Percentiles rank a stretch among this genome's conserved stretches.
Conservation (phyloP, 64 coral and sea anemone genomes). For the Trachythela sp. region DNA sequence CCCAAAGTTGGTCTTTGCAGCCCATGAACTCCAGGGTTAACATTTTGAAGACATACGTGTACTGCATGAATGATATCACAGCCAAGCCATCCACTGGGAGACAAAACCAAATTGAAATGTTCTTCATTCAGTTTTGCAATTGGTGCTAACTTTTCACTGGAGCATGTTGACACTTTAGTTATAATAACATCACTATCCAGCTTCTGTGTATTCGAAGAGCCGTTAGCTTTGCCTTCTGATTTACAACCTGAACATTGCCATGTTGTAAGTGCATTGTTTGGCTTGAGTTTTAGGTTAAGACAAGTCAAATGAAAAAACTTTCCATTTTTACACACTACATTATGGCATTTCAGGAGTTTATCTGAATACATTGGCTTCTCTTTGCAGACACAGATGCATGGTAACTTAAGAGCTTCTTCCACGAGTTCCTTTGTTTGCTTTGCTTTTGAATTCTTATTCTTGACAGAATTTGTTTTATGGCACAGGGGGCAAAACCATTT, state of each 20-base stretch:
- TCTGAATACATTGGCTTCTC: conserved; percentile 7
- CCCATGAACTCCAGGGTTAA: conserved; percentile 12
- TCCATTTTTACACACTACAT: conserved; percentile 19
- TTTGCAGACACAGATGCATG: conserved; percentile 39
- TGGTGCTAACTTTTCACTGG: conserved; percentile 15
- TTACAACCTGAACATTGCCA: conserved; percentile 44
- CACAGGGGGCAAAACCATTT: neutral
- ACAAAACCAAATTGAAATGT: conserved; percentile 15
- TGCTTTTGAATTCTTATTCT: conserved; percentile 13
- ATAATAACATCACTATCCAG: conserved; percentile 19
- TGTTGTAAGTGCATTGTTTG: conserved; percentile 48
- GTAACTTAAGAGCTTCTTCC: neutral
- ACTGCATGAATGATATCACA: conserved; percentile 29
- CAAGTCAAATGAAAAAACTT: conserved; percentile 59
- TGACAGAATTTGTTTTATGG: neutral
- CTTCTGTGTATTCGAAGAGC: neutral
- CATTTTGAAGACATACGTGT: conserved; percentile 6
- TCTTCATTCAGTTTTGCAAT: neutral
- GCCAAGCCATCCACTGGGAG: conserved; percentile 16
- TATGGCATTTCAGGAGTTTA: conserved; percentile 48
- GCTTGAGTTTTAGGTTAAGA: conserved; percentile 36
- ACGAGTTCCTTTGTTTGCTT: neutral
- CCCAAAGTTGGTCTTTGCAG: conserved; percentile 37
- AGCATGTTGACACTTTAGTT: conserved; percentile 7
- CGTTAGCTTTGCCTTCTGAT: neutral